These are phyloP conservation scores for Eremobia ochroleuca DNA, from an alignment of 2,888 invertebrate genomes.

Conservation along the genomic window DNA sequence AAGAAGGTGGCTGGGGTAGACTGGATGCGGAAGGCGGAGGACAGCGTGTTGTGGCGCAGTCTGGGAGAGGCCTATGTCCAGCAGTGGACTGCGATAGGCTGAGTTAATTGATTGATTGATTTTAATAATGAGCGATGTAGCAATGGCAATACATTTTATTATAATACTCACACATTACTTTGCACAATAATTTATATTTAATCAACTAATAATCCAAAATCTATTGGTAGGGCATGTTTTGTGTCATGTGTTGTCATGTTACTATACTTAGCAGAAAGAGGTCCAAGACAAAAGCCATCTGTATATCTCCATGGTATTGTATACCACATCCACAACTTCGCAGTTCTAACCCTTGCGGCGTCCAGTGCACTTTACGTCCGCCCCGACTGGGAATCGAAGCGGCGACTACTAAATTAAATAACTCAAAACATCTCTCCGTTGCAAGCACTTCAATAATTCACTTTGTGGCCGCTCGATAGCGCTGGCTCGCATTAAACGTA, in stretches of 20 bases:
- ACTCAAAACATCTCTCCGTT: slow-evolving; percentile 72
- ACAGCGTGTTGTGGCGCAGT: too few relatives aligned
- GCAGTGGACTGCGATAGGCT: too few relatives aligned
- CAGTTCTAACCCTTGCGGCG: slow-evolving; percentile 1
- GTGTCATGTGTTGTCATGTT: background rate
- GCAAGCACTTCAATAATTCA: slow-evolving; percentile 73
- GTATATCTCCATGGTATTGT: background rate
- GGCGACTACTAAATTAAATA: slow-evolving; percentile 75
- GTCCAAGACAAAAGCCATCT: too few relatives aligned
- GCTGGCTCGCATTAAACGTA: slow-evolving; percentile 60
- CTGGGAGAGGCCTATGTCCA: too few relatives aligned
- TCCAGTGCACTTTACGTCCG: slow-evolving; percentile 68
- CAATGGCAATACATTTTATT: background rate
- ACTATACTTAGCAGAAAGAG: background rate
- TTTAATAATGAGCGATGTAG: background rate
- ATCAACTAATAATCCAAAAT: background rate
- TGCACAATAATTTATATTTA: too few relatives aligned
- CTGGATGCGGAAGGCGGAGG: too few relatives aligned
- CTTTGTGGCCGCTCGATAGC: slow-evolving; percentile 64
- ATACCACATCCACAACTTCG: slow-evolving; percentile 32
- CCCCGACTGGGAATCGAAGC: slow-evolving; percentile 70
- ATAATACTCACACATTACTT: background rate
- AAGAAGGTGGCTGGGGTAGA: too few relatives aligned
- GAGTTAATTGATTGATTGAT: too few relatives aligned
- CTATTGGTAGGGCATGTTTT: too few relatives aligned